Base-by-base conservation (phyloP, 2,888 invertebrate species). In the Brenthis daphne region DNA sequence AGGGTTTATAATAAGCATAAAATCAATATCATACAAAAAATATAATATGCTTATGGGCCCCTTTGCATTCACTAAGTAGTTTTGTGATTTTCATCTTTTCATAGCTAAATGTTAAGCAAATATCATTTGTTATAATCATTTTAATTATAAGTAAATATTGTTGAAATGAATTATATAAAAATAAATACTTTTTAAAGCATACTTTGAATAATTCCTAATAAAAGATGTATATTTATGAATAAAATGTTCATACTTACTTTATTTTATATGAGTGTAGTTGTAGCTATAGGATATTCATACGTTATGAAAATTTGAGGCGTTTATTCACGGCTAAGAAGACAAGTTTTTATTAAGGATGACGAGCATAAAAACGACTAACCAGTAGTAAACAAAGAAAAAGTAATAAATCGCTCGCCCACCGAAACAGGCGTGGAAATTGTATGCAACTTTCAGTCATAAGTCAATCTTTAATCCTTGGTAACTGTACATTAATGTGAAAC, bases 371-470 rank as follows among this genome's bases (percentile, higher is more conserved):
- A 86, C 86, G 86, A 85, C 88, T 89, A 90, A 88, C 87, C 84
- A 87, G 76, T 86, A 88, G 86, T 90, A 92, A 91, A 92, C 90
- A 90, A 90, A 85, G 83, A 74, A 80, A 78, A 78, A 81, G 79
- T 85, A 82, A 80, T 86, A 82, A 87, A 86, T 82, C 74, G 75
- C 76, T 74, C 77, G 78, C 73, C 79, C 75, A 71, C 75, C 74
- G 75, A 79, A 80, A 78, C 71, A 73, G 73, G 75, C 76, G 78
- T 77, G 75, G 75, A 74, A 77, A 81, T 77, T 77, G 76, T 75
- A 67, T 60, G 56, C 65, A 72, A 67, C 66, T 70, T 70, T 72
- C 70, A 68, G 71, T 69, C 70, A 80, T 80, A 81, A 83, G 82
- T 85, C 83, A 67, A 71, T 69, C 54, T 50, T 56, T 67, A 67